Evolutionary conservation across 2,888 invertebrate species (phyloP), one percentile per base, ranked within the genome.

Genomic region (Diplolepis rosae): DNA sequence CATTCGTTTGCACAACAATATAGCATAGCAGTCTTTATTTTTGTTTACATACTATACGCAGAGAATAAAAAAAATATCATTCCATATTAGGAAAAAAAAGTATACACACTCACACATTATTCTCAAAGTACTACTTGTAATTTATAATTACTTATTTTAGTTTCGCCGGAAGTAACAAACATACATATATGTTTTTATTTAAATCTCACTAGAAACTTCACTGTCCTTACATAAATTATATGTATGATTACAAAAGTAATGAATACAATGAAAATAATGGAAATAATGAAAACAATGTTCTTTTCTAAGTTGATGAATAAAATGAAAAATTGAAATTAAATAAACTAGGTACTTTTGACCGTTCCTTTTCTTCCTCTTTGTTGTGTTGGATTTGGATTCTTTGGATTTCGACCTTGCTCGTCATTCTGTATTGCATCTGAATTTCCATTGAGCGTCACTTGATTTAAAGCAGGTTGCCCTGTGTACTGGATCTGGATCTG

Each of bases 401-500:
- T 50, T 13, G 27, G 65, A 22, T 35, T 22, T 27, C 56, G 54
- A 0, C 24, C 13, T 27, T 65, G 65, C 27, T 65, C 50, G 15
- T 51, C 9, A 32, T 30, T 45, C 5, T 39, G 22, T 13, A 11
- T 39, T 35, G 13, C n/a, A 22, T 9, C 28, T 6, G 11, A 13
- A 22, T 24, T 6, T 27, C 61, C 61, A 61, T 51, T 56, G 15
- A 32, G 2, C 5, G 45, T 18, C 2, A 28, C 27, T 28, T 61
- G 50, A 3, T 66, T 51, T 1, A 66, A 11, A 39, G 70, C 67
- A 4, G 67, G 67, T 13, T 67, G 27, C 22, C 67, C 67, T 11
- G 52, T 80, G 72, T 76, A 74, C 24, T 77, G 73, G 61, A 80
- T 79, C 32, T 73, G 75, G 69, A 80, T 76, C 2, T 48, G 65